A percentile compares a stretch with the other conserved stretches of the same genome.
These are phyloP conservation scores for Mixornis gularis DNA, from an alignment of 2,113 vertebrate genomes.

Conservation along the genomic window DNA sequence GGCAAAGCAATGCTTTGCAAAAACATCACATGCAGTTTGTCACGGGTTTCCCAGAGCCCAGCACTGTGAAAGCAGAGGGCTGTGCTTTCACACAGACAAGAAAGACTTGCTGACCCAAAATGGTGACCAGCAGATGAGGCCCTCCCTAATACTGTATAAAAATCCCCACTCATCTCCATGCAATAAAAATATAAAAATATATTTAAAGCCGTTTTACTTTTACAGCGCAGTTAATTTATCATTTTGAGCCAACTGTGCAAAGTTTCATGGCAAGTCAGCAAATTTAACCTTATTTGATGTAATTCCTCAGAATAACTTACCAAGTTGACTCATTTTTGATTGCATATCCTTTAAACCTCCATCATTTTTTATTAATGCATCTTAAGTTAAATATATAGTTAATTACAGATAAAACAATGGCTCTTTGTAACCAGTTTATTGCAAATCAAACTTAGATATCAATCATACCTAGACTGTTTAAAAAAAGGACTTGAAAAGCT, in stretches of 20 bases:
- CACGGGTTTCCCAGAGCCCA: background rate
- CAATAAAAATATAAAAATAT: background rate
- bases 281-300: background rate
- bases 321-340: background rate
- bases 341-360: background rate
- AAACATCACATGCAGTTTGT: background rate
- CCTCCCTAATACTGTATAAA: background rate
- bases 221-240: background rate
- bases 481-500: background rate
- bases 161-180: background rate
- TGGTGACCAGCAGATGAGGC: background rate
- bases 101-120: background rate
- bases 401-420: background rate
- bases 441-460: background rate
- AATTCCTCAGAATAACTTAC: background rate
- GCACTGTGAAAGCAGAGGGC: too few species aligned
- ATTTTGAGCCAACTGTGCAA: background rate
- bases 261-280: background rate
- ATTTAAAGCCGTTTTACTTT: background rate
- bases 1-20: background rate
- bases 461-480: background rate
- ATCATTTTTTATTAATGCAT: background rate
- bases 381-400: background rate
- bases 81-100: background rate
- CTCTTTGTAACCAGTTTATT: background rate